Conservation (phyloP, 2,113 vertebrate genomes). For the Actenoides lindsayi region DNA sequence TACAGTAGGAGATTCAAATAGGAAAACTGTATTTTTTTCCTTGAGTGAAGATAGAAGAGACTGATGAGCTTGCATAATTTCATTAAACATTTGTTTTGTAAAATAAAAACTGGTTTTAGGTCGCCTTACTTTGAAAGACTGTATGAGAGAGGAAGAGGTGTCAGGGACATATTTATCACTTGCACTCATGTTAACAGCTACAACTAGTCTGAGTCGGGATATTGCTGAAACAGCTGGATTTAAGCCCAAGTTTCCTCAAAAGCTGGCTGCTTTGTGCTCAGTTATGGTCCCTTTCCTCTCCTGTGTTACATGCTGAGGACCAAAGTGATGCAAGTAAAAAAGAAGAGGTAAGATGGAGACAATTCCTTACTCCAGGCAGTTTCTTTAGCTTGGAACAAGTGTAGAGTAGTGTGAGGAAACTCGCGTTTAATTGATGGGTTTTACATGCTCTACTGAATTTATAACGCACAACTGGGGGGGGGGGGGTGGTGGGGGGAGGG, state of each 20-base stretch:
- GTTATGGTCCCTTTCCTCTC: neutral
- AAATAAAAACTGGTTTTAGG: neutral
- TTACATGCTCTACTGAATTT: neutral
- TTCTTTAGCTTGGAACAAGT: neutral
- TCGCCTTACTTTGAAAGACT: neutral
- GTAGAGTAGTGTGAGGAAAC: neutral
- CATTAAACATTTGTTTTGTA: neutral
- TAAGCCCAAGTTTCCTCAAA: neutral
- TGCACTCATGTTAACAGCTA: neutral
- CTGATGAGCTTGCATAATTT: neutral
- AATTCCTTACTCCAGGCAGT: neutral
- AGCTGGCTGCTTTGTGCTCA: neutral
- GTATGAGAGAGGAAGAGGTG: neutral
- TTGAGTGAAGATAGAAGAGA: neutral
- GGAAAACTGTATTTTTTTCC: rapidly evolving
- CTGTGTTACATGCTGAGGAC: neutral
- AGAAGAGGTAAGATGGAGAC: neutral
- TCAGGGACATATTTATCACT: neutral
- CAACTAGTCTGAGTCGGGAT: neutral
- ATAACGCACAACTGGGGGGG: neutral
- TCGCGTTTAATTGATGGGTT: neutral
- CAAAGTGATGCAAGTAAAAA: neutral
- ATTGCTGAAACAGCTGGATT: neutral
- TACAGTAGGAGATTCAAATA: neutral
- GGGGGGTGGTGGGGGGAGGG: too few species aligned